A percentile compares a stretch with the other conserved stretches of the same genome.
Conservation (phyloP, 2,113 vertebrate genomes). For the Phylloscopus trochiloides region DNA sequence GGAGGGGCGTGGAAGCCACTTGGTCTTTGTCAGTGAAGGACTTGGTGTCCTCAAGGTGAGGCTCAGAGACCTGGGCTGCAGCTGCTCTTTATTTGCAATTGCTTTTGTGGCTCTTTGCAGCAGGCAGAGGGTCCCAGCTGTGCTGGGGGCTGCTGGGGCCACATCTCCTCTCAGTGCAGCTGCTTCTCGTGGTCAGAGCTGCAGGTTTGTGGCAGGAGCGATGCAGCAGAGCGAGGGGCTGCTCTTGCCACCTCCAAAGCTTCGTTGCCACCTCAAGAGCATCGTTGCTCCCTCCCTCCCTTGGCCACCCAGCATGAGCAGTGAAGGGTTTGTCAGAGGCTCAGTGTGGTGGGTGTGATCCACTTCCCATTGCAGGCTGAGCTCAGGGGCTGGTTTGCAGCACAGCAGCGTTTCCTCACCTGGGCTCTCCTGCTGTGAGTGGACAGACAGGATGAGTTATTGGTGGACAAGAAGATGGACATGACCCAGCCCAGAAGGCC, state of each 20-base stretch:
- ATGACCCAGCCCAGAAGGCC: no score
- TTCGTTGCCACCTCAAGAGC: background rate
- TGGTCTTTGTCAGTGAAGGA: background rate
- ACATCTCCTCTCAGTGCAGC: accelerated
- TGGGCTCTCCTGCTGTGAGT: accelerated
- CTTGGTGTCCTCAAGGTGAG: background rate
- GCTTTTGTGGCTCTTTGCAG: background rate
- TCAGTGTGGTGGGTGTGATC: background rate
- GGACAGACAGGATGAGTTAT: background rate
- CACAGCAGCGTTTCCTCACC: background rate
- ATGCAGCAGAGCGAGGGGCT: background rate
- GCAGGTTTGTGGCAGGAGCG: background rate
- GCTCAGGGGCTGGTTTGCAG: background rate
- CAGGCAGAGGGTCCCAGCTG: background rate
- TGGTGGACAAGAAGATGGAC: background rate
- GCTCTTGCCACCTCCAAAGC: background rate
- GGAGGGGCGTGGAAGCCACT: accelerated
- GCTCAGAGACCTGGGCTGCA: accelerated
- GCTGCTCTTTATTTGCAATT: accelerated
- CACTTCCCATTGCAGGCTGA: background rate
- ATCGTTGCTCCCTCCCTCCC: background rate
- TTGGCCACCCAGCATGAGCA: accelerated
- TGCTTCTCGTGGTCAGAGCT: accelerated
- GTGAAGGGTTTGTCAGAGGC: background rate
- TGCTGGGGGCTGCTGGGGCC: background rate